Conservation (phyloP, 2,797 vertebrate genomes). For the Tragelaphus eurycerus region DNA sequence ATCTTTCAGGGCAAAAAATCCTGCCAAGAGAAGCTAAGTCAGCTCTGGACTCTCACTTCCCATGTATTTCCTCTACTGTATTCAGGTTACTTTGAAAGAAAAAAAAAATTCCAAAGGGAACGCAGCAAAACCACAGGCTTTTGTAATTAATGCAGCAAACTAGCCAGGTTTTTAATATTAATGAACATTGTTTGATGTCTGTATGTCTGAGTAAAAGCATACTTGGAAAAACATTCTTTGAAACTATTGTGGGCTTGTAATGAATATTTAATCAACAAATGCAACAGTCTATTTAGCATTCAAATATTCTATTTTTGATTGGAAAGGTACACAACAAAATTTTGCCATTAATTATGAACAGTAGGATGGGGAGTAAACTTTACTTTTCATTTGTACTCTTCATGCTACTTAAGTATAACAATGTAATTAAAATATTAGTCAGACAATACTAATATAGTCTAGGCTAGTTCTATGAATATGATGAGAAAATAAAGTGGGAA, state of each 20-base stretch:
- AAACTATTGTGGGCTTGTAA: slow-evolving; percentile 7
- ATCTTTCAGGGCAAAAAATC: not conserved
- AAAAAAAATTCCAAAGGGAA: not conserved
- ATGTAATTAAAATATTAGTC: not conserved
- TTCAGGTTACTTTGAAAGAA: not conserved
- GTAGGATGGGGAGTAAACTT: not conserved
- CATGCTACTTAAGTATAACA: not conserved
- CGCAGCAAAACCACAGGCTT: slow-evolving; percentile 25
- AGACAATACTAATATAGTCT: not conserved
- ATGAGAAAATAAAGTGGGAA: not conserved
- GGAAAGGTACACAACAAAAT: not conserved
- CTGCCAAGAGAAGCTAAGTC: not conserved
- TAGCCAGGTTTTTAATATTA: slow-evolving; percentile 44
- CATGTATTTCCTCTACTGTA: not conserved
- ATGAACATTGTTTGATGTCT: slow-evolving; percentile 49
- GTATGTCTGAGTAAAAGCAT: slow-evolving; percentile 42
- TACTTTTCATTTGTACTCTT: not conserved
- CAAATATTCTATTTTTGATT: slow-evolving; percentile 1
- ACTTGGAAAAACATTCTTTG: not conserved
- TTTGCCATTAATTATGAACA: not conserved
- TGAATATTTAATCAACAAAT: slow-evolving; percentile 50
- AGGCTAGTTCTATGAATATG: not conserved
- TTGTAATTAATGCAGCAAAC: slow-evolving; percentile 44
- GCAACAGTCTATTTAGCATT: not conserved
- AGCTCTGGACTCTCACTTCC: not conserved